Percentiles rank a stretch among this genome's conserved stretches.
These are phyloP conservation scores for Patella vulgata DNA, from an alignment of 1,140 invertebrate species.

Conservation along the genomic window DNA sequence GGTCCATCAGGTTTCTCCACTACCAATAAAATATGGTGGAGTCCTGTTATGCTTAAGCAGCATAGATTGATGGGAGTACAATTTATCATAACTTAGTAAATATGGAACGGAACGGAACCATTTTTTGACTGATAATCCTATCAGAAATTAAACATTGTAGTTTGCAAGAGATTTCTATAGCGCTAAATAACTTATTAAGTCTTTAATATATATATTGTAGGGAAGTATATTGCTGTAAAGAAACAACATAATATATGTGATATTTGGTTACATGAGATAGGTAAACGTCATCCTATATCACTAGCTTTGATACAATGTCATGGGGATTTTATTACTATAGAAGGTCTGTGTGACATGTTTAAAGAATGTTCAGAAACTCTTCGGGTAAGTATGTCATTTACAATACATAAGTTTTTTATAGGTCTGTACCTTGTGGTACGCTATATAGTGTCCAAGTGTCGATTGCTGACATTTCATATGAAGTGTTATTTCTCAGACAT, in stretches of 20 bases:
- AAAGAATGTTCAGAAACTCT: slow-evolving; percentile 49
- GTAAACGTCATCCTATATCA: slow-evolving; percentile 48
- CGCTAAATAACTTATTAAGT: too few relatives aligned
- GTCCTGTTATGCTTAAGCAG: too few relatives aligned
- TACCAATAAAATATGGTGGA: too few relatives aligned
- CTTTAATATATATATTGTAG: slow-evolving; percentile 32
- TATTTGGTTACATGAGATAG: slow-evolving; percentile 48
- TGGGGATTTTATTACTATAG: slow-evolving; percentile 51
- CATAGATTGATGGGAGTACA: too few relatives aligned
- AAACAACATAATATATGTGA: slow-evolving; percentile 50
- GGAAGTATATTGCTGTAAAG: slow-evolving; percentile 57
- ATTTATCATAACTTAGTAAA: too few relatives aligned
- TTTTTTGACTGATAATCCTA: too few relatives aligned
- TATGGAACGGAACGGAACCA: too few relatives aligned
- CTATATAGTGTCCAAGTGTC: neutral
- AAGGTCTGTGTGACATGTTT: slow-evolving; percentile 56
- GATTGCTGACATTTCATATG: neutral
- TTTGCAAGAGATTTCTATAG: too few relatives aligned
- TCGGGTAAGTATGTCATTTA: slow-evolving; percentile 37
- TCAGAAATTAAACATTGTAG: too few relatives aligned
- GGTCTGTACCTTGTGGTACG: neutral
- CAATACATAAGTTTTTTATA: too few relatives aligned
- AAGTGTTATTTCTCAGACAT: neutral
- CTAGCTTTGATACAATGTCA: slow-evolving; percentile 61
- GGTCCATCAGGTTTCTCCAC: too few relatives aligned